Evolutionary conservation across 2,797 vertebrate genomes (phyloP).

Genomic region (Paratrypauchen microcephalus): DNA sequence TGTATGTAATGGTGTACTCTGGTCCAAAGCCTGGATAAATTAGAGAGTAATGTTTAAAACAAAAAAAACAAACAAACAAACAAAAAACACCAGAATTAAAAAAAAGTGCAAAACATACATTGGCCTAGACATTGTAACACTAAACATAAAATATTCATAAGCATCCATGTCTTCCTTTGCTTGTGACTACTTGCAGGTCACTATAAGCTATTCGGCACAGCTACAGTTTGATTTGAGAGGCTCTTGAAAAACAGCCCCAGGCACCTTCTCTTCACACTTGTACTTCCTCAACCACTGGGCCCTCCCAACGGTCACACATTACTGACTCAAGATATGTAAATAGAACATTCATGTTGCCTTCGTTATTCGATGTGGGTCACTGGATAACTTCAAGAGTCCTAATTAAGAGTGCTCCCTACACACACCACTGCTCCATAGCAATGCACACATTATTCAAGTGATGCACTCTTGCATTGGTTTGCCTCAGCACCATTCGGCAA

Average conservation of each 20-base stretch:
- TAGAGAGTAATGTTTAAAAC: too few species aligned
- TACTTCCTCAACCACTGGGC: conserved; percentile 47
- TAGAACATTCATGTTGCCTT: conserved; percentile 73
- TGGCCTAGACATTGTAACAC: not conserved
- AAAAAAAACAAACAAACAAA: too few species aligned
- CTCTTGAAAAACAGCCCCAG: conserved; percentile 43
- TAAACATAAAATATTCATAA: not conserved
- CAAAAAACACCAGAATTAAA: not conserved
- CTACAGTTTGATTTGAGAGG: conserved; percentile 39
- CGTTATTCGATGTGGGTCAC: conserved; percentile 76
- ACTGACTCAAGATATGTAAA: conserved; percentile 75
- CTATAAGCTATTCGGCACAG: conserved; percentile 33
- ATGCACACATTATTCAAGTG: conserved; percentile 43
- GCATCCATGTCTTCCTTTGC: not conserved
- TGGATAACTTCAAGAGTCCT: conserved; percentile 69
- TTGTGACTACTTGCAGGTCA: conserved; percentile 44
- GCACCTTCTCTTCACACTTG: conserved; percentile 52
- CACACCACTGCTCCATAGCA: conserved; percentile 53
- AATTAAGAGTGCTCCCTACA: conserved; percentile 68
- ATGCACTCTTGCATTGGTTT: conserved; percentile 40
- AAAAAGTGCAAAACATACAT: not conserved
- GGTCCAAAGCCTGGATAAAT: too few species aligned
- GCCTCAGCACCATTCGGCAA: conserved; percentile 33
- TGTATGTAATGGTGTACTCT: too few species aligned
- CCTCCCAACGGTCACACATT: conserved; percentile 70